A percentile compares a stretch with the other conserved stretches of the same genome.
These are phyloP conservation scores for Taenaris catops DNA, from an alignment of 2,888 invertebrate genomes.

Conservation along the genomic window DNA sequence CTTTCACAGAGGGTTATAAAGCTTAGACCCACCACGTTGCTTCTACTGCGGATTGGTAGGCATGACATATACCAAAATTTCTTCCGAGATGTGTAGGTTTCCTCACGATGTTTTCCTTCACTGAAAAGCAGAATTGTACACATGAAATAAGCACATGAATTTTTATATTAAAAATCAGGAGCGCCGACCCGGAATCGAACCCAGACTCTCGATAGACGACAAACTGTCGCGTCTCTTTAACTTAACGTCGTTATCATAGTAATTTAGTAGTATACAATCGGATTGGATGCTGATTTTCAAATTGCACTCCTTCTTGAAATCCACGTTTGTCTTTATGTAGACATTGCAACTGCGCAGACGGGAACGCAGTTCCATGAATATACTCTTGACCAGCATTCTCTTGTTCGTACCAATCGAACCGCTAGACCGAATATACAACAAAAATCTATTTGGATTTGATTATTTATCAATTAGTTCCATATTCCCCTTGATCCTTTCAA, in stretches of 20 bases:
- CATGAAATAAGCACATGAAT: too few species aligned
- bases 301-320: slow-evolving; percentile 60
- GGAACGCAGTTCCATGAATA: slow-evolving; percentile 81
- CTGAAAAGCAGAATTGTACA: too few species aligned
- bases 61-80: too few species aligned
- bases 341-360: slow-evolving; percentile 81
- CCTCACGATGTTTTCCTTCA: too few species aligned
- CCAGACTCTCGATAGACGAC: slow-evolving; percentile 70
- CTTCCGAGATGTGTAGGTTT: too few species aligned
- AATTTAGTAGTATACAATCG: slow-evolving; percentile 62
- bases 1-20: too few species aligned
- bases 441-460: slow-evolving; percentile 10
- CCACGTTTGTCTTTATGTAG: slow-evolving; percentile 69
- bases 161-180: too few species aligned
- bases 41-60: too few species aligned
- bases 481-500: slow-evolving; percentile 57
- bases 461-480: slow-evolving; percentile 53
- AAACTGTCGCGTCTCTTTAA: slow-evolving; percentile 53
- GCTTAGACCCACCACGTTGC: too few species aligned
- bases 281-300: slow-evolving; percentile 69
- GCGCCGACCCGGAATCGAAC: too few species aligned
- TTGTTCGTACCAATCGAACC: neutral
- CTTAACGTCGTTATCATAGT: slow-evolving; percentile 51
- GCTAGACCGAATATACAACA: slow-evolving; percentile 2
- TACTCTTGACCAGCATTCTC: slow-evolving; percentile 67